These are phyloP conservation scores for Monochamus alternatus DNA, from an alignment of 2,888 invertebrate genomes.

Conservation along the genomic window DNA sequence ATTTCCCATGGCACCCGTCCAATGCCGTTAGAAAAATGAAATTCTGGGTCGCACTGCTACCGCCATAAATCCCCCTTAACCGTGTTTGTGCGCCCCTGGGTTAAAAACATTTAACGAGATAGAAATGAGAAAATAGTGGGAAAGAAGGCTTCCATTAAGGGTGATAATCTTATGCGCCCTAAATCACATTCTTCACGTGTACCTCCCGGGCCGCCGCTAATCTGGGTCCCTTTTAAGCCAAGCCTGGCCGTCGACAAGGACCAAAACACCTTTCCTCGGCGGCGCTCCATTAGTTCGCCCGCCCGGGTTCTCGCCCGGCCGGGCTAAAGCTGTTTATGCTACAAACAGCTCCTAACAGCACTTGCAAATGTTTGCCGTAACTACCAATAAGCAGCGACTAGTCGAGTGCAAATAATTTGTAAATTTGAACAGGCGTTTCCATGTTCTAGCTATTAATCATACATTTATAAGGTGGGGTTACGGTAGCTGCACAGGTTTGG, in stretches of 20 bases:
- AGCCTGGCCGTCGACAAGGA: slow-evolving; percentile 31
- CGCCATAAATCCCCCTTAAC: slow-evolving; percentile 21
- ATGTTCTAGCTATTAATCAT: slow-evolving; percentile 38
- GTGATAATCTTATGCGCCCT: slow-evolving; percentile 38
- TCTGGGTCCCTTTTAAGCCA: slow-evolving; percentile 41
- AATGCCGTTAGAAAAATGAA: too few relatives aligned
- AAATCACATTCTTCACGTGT: slow-evolving; percentile 37
- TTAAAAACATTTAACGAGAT: slow-evolving; percentile 35
- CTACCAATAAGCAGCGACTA: slow-evolving; percentile 39
- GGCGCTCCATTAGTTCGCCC: slow-evolving; percentile 33
- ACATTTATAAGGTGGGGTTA: slow-evolving; percentile 13
- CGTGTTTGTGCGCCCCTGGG: slow-evolving; percentile 16
- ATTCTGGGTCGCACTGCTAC: background rate
- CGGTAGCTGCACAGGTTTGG: background rate
- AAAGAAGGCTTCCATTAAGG: slow-evolving; percentile 37
- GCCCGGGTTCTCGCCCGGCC: slow-evolving; percentile 13
- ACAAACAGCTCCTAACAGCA: slow-evolving; percentile 38
- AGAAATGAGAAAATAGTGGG: slow-evolving; percentile 36
- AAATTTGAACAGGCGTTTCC: slow-evolving; percentile 40
- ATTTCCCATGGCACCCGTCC: too few relatives aligned
- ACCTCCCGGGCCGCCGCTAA: slow-evolving; percentile 33
- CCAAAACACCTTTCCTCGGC: slow-evolving; percentile 34
- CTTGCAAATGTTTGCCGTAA: slow-evolving; percentile 40
- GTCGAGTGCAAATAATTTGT: slow-evolving; percentile 44
- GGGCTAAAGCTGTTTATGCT: slow-evolving; percentile 27